Evolutionary conservation across 1,140 invertebrate genomes (phyloP), one percentile per base, ranked within the genome.

Genomic region (Stegodyphus dumicola): DNA sequence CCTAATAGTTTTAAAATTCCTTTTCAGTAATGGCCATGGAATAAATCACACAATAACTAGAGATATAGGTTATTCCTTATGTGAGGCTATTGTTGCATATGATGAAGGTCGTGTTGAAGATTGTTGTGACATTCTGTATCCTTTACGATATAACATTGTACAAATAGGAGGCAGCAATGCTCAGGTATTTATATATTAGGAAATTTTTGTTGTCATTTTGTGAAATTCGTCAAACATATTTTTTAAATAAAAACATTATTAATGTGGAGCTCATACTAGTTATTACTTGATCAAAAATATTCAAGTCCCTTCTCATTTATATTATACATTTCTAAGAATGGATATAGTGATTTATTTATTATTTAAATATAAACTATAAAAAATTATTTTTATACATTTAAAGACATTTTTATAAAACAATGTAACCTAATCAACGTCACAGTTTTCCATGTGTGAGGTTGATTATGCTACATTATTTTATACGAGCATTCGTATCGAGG

Each of bases 101-200:
- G 86, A 89, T 66, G 87, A 89, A 7, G 89, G 86, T 6, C 54
- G 81, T 60, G 77, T 81, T 87, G 88, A 87, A 15, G 87, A 88
- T 56, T 89, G 89, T 56, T 91, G 91, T 51, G 90, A 91, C 53
- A 73, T 90, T 13, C 87, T 93, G n/a, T 88, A 90, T 66, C 90
- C 91, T n/a, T 87, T 92, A n/a, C 87, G 90, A 54, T 90, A 91
- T 74, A 87, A 91, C 17, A 87, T 93, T 33, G 80, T 90, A 70
- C 88, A 88, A 52, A 92, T 93, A 86, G 92, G 92, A 51, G 92
- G 92, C 15, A 92, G 92, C 76, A 88, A 93, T 89, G 92, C 92
- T 64, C 92, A 92, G 90, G 91, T 91, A 86, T 84, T 17, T 66
- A 75, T 60, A 86, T 7, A 17, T 11, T 81, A 66, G 56, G 6